Base-by-base conservation (phyloP, 2,888 invertebrate species). In the Cosmopolites sordidus region DNA sequence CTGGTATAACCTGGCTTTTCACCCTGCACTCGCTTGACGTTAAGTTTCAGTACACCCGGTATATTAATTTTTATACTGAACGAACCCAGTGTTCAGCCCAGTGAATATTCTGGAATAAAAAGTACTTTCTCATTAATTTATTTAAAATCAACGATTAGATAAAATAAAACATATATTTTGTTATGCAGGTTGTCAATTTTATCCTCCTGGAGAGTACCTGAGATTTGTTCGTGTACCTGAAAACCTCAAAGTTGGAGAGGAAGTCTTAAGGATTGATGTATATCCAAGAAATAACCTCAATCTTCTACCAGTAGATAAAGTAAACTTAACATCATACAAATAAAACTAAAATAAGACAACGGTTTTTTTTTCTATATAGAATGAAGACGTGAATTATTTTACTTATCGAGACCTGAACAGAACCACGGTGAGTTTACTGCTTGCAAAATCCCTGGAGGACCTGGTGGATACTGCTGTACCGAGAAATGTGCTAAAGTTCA, bases 201-300 rank as follows among this genome's bases (percentile, higher is more conserved):
- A 89, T 68, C 89, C 90, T 5, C 77, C 83, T 1, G 87, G 87
- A 29, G 92, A 92, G 72, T 91, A 90, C 65, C 76, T 91, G 58
- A 83, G 89, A 64, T 92, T 92, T 68, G 89, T 92, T 54, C 80
- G 92, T 61, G 85, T 92, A 60, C 89, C 90, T 4, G 92, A 92
- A 72, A 88, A 89, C 71, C 75, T 89, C 4, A 77, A 78, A 53
- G 82, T 89, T 1, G 91, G 90, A 9, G 84, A 85, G 48, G 89
- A 90, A 71, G 85, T 92, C 9, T 76, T 92, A 17, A 79, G 80
- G 58, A 78, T 92, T 4, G 87, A 90, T 75, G 91, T 91, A n/a
- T 86, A 88, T 76, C 91, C 92, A 4, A 82, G 89, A 71, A 81
- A 82, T 60, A 86, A 85, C 69, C 76, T 89, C 44, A 80, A 80